Conservation (phyloP, 2,797 vertebrate genomes). For the Taenioides sp. region DNA sequence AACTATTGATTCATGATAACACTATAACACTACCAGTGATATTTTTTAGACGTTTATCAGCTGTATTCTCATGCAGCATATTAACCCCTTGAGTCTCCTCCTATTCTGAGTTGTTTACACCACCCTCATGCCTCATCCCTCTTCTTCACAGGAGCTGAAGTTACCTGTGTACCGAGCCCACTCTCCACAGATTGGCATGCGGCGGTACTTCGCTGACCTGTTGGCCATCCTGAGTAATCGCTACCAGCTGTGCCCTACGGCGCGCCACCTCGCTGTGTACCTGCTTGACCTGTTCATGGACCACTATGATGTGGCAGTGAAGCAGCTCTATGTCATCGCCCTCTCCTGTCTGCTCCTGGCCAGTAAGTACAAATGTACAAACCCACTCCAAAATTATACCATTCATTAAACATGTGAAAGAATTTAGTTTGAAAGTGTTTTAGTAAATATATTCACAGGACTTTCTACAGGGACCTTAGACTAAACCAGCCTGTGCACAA, state of each 20-base stretch:
- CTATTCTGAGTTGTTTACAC: too few relatives aligned
- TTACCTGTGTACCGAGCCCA: conserved; percentile 84
- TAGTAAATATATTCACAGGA: not conserved
- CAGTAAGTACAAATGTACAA: conserved; percentile 76
- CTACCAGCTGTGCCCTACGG: conserved; percentile 84
- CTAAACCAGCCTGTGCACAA: conserved; percentile 7
- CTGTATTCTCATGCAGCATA: too few relatives aligned
- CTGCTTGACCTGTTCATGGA: conserved; percentile 89
- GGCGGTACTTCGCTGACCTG: conserved; percentile 87
- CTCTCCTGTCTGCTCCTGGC: conserved; percentile 90
- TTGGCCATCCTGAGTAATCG: conserved; percentile 85
- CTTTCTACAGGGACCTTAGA: not conserved
- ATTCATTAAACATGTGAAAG: not conserved
- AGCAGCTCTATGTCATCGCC: conserved; percentile 85
- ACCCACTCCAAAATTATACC: not conserved
- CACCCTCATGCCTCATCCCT: conserved; percentile 13
- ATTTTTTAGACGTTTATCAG: too few relatives aligned
- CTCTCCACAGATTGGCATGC: conserved; percentile 89
- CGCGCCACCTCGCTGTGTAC: conserved; percentile 88
- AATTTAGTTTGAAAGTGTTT: not conserved
- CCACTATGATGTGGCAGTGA: conserved; percentile 83
- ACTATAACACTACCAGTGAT: too few relatives aligned
- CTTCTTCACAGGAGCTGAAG: conserved; percentile 83
- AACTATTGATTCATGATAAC: too few relatives aligned
- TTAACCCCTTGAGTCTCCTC: too few relatives aligned